These are phyloP conservation scores for Agelastica alni DNA, from an alignment of 2,888 invertebrate species.

Conservation along the genomic window DNA sequence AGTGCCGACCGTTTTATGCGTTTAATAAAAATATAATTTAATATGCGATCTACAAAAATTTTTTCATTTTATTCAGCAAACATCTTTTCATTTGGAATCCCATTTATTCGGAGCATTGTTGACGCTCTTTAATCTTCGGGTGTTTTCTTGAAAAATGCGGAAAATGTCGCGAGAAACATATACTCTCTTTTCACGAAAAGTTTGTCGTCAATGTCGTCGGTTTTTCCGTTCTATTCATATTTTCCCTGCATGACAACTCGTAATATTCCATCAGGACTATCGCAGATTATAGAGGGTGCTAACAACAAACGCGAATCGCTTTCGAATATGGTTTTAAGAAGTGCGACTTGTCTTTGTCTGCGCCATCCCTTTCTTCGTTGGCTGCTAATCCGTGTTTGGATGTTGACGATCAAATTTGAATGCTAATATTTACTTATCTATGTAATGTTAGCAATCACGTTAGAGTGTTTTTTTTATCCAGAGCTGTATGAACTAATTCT, in stretches of 20 bases:
- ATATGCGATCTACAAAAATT: conserved; percentile 21
- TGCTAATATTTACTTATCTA: too few species aligned
- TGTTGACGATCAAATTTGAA: too few species aligned
- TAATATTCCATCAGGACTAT: conserved; percentile 28
- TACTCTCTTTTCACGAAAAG: conserved; percentile 26
- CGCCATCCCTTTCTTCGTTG: too few species aligned
- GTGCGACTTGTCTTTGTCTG: too few species aligned
- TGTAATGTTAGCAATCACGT: too few species aligned
- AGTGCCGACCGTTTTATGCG: not conserved
- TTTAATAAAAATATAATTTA: conserved; percentile 10
- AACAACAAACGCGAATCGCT: too few species aligned
- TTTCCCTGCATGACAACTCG: conserved; percentile 22
- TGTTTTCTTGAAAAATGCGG: conserved; percentile 24
- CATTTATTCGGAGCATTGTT: conserved; percentile 25
- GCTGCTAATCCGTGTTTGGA: too few species aligned
- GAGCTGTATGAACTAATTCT: too few species aligned
- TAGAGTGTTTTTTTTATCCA: too few species aligned
- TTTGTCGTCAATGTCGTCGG: conserved; percentile 32
- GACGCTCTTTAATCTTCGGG: conserved; percentile 21
- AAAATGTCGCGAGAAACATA: conserved; percentile 26
- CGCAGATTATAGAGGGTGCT: conserved; percentile 22
- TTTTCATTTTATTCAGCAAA: conserved; percentile 19
- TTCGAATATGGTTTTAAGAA: too few species aligned
- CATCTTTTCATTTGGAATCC: conserved; percentile 26
- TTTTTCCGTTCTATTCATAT: conserved; percentile 26